Base-by-base conservation (phyloP, 35 echinoderm and acorn worm genomes). In the Acanthaster planci region DNA sequence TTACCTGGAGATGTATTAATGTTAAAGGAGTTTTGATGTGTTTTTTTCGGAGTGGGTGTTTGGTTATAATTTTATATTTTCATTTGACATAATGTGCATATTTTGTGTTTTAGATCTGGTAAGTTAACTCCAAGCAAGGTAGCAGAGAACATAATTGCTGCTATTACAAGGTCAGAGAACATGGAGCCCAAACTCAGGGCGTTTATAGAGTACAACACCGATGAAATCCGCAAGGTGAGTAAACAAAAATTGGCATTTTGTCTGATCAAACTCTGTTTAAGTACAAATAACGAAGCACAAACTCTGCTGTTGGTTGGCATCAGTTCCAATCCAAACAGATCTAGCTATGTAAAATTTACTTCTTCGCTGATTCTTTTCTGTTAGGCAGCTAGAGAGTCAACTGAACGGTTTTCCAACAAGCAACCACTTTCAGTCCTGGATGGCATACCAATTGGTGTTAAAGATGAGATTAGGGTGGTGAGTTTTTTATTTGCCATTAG, bases 401-500 rank as follows among this genome's bases (percentile, higher is more conserved):
- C 86, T n/a, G 32, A 86, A 3, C 78, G 94, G 30, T 90, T 87
- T 78, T 21, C 23, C 9, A 82, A 80, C 1, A 67, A 81, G 18
- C 86, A 64, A 38, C 83, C 87, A 1, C 79, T 97, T 47, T 97
- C 94, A 19, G 34, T 97, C 12, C 77, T 97, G 55, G 94, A 97
- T 87, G 94, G 94, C 5, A 58, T 97, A 44, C 94, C 94, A 19
- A 84, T 97, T 14, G 77, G 87, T 21, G 36, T 97, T 60, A 97
- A 97, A 36, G 90, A 97, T 51, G 87, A 92, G 79, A 26, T 97
- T 38, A 53, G 78, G 39, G 82, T 80, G 75, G 93, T 97, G 79
- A 89, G 89, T 97, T 36, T 26, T 56, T 55, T 5, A 80, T 38
- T 14, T 64, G 38, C 30, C 40, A 76, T n/a, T 81, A 58, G 32